Evolutionary conservation across 2,888 invertebrate genomes (phyloP), one percentile per base, ranked within the genome.

Genomic region (Agriopis aurantiaria): DNA sequence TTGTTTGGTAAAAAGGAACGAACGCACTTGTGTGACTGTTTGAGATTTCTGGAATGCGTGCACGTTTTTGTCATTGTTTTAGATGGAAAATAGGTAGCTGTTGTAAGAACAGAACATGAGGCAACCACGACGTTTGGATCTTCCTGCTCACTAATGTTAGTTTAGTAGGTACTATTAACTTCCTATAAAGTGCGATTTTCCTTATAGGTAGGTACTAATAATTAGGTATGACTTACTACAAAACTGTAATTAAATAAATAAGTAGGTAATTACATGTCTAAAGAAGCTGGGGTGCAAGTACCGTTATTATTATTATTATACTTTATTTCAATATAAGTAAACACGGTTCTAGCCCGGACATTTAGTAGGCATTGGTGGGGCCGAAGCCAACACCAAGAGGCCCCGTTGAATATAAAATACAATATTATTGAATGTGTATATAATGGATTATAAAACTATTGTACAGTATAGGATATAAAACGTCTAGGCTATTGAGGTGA

Each of bases 1-100:
- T 74, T 80, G 80, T 82, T 83, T 81, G 80, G 77, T 78, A 77
- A 78, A 80, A 77, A 80, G 75, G 77, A 80, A 71, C 69, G 41
- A 65, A 77, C 49, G 59, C 68, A 73, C 71, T 78, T 74, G 76
- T 77, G 75, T 78, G 75, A 72, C 73, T 76, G 70, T 75, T 74
- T 72, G 75, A 75, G 71, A 79, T 85, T 78, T 77, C 78, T 80
- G 77, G 78, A 81, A 84, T 83, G 60, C 68, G 52, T 69, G 43
- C 8, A 53, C 51, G 59, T 48, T 62, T 60, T 53, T 68, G 66
- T 67, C 70, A 65, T 69, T 57, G 68, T 72, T 74, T 74, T 67
- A 68, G 68, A 56, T 45, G 56, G 71, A 75, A 62, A 33, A 67
- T 55, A n/a, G n/a, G n/a, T n/a, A 14, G 45, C 53, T 53, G 23